Evolutionary conservation across 2,888 invertebrate genomes (phyloP).

Genomic region (Glyphotaelius pellucidus): DNA sequence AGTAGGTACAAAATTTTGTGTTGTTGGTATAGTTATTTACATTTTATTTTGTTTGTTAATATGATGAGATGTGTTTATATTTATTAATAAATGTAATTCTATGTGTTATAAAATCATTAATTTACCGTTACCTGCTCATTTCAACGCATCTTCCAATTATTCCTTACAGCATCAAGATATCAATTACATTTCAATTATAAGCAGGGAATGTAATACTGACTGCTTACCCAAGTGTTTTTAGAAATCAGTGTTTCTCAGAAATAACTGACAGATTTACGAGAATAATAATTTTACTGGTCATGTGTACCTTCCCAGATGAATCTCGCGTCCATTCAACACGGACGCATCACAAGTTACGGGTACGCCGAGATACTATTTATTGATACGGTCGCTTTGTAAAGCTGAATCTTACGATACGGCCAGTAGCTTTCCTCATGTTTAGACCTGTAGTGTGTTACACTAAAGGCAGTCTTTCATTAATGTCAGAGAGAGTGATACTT

Average conservation of each 20-base stretch:
- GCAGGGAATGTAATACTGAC: not conserved
- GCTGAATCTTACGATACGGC: not conserved
- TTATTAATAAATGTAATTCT: not conserved
- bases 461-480: no score
- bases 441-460: not conserved
- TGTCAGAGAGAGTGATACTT: no score
- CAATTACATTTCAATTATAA: not conserved
- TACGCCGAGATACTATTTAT: not conserved
- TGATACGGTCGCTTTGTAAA: not conserved
- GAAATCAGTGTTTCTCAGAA: not conserved
- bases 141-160: not conserved
- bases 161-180: not conserved
- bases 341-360: not conserved
- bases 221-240: not conserved
- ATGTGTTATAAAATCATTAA: not conserved
- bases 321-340: not conserved
- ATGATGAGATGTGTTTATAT: not conserved
- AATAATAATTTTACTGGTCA: not conserved
- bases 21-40: no score
- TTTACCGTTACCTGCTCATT: not conserved
- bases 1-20: no score
- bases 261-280: conserved; percentile 2
- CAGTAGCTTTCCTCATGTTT: not conserved
- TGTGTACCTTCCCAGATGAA: not conserved
- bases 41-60: not conserved